Conservation (phyloP, 2,113 vertebrate species). For the Agapornis roseicollis region DNA sequence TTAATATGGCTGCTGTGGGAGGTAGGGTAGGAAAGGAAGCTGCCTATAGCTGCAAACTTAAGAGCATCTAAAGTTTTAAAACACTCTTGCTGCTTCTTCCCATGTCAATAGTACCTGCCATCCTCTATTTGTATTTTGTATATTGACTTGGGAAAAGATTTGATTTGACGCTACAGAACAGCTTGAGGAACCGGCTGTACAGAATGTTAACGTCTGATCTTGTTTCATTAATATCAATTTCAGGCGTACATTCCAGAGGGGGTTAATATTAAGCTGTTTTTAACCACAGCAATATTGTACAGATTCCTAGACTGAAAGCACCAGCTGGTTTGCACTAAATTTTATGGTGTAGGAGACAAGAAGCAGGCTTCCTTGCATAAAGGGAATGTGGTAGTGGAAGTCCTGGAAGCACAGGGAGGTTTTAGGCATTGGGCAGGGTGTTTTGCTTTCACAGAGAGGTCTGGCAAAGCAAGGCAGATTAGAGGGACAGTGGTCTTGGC, state of each 20-base stretch:
- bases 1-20: not conserved
- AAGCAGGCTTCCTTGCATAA: not conserved
- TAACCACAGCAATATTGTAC: constrained; percentile 32
- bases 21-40: not conserved
- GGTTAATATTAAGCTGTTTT: constrained; percentile 52
- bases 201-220: constrained; percentile 53
- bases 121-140: constrained; percentile 2
- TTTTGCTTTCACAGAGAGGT: not conserved
- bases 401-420: not conserved
- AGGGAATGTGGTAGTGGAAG: not conserved
- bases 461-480: not conserved
- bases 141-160: not conserved
- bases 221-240: constrained; percentile 55
- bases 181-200: constrained; percentile 25
- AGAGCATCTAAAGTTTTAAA: not conserved
- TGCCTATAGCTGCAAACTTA: not conserved
- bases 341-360: constrained; percentile 14
- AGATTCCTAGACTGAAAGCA: not conserved
- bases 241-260: constrained; percentile 28
- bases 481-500: not conserved
- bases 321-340: constrained; percentile 48
- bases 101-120: not conserved
- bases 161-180: constrained; percentile 26
- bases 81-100: not conserved
- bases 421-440: not conserved